A percentile compares a stretch with the other conserved stretches of the same genome.
These are phyloP conservation scores for Alethe diademata DNA, from an alignment of 2,113 vertebrate genomes.

Conservation along the genomic window DNA sequence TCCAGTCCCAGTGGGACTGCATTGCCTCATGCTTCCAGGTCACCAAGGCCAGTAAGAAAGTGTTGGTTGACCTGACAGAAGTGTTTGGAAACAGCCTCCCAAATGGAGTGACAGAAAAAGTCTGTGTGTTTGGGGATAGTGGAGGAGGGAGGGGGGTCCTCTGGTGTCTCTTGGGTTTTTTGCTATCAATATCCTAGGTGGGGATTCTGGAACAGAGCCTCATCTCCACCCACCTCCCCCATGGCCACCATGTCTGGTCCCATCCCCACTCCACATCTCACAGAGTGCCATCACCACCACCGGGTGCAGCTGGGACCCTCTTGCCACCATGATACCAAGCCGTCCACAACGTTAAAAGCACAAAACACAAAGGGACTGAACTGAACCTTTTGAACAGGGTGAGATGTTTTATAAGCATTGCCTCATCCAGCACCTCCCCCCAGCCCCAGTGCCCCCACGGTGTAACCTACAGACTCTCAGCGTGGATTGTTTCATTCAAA, in stretches of 20 bases:
- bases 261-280: not conserved
- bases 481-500: slow-evolving; percentile 63
- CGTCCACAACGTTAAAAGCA: slow-evolving; percentile 28
- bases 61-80: not conserved
- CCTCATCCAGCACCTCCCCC: not conserved
- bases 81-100: not conserved
- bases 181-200: not conserved
- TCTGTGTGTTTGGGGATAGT: not conserved
- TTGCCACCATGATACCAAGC: not conserved
- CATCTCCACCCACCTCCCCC: not conserved
- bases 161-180: not conserved
- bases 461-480: slow-evolving; percentile 44
- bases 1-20: not conserved
- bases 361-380: slow-evolving; percentile 56
- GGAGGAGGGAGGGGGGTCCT: not conserved
- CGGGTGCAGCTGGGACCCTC: not conserved
- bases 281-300: not conserved
- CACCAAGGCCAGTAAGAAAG: slow-evolving; percentile 3
- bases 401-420: slow-evolving; percentile 46
- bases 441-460: not conserved
- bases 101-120: not conserved
- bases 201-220: not conserved
- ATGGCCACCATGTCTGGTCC: not conserved
- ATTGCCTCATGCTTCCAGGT: not conserved
- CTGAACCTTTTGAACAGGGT: slow-evolving; percentile 63